These are phyloP conservation scores for Proteles cristata DNA, from an alignment of 2,113 vertebrate genomes.

Conservation along the genomic window DNA sequence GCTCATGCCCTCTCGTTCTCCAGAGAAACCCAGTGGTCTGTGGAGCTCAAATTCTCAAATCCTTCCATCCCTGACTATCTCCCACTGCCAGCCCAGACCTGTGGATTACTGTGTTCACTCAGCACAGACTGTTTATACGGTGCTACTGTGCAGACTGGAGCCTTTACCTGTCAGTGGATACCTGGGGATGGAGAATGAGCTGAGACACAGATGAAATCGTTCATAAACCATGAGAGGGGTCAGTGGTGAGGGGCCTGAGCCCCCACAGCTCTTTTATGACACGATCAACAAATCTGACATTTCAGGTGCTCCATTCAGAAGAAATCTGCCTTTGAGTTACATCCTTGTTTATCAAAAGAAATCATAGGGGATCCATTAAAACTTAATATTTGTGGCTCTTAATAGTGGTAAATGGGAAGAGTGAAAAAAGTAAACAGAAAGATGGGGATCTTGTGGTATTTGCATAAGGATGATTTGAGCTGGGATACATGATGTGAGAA, in stretches of 20 bases:
- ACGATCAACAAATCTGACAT: neutral
- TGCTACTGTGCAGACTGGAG: neutral
- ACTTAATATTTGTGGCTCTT: neutral
- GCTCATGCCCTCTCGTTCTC: neutral
- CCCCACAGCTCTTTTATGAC: neutral
- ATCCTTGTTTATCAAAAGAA: neutral
- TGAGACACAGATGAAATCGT: neutral
- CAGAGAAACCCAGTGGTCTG: neutral
- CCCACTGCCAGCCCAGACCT: constrained; percentile 27
- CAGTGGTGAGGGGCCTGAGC: neutral
- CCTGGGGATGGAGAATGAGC: neutral
- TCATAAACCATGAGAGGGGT: neutral
- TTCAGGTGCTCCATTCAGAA: neutral
- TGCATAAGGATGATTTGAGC: neutral
- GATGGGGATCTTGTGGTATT: neutral
- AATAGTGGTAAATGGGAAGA: neutral
- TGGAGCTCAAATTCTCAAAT: neutral
- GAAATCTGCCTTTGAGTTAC: neutral
- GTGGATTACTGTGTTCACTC: neutral
- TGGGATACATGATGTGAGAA: rapidly evolving
- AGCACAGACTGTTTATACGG: neutral
- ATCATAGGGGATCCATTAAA: neutral
- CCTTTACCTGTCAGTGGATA: neutral
- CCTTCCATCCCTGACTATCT: neutral
- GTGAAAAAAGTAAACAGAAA: neutral